phyloP scores from a whole-genome alignment of 2,797 vertebrate genomes.

The Molossus molossus region DNA sequence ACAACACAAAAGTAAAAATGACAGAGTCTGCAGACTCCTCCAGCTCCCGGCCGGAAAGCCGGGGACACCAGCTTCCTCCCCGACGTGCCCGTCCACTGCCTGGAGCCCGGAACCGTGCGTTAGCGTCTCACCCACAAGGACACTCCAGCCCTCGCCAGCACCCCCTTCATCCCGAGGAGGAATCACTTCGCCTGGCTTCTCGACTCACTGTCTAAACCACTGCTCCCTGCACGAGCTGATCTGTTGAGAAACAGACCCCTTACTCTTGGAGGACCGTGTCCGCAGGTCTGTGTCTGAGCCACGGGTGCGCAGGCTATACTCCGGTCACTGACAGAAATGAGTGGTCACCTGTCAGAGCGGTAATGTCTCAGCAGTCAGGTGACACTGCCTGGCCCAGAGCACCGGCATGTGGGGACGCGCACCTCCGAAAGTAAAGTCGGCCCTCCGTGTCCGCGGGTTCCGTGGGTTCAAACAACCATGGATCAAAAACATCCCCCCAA shows the following conservation, averaged over 20 bases:
- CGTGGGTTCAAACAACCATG: not conserved
- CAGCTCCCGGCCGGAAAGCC: not conserved
- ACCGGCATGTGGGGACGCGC: not conserved
- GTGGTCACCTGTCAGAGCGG: rapidly evolving
- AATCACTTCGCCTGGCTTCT: rapidly evolving
- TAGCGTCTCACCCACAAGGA: rapidly evolving
- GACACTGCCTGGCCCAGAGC: not conserved
- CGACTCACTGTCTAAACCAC: rapidly evolving
- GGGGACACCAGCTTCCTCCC: rapidly evolving
- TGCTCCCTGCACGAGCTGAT: not conserved
- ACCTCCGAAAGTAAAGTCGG: rapidly evolving
- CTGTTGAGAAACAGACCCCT: not conserved
- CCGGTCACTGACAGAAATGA: not conserved
- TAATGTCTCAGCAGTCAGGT: rapidly evolving
- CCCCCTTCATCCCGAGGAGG: rapidly evolving
- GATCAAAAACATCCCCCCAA: rapidly evolving
- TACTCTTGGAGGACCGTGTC: rapidly evolving
- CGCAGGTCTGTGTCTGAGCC: rapidly evolving
- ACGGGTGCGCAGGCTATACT: rapidly evolving
- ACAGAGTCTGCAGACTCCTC: rapidly evolving
- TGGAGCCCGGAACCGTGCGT: too few relatives aligned
- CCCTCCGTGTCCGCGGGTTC: not conserved
- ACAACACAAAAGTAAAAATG: not conserved
- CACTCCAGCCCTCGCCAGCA: rapidly evolving
- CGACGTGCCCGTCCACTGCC: rapidly evolving